Evolutionary conservation across 2,113 vertebrate species (phyloP).

Genomic region (Macquaria australasica): DNA sequence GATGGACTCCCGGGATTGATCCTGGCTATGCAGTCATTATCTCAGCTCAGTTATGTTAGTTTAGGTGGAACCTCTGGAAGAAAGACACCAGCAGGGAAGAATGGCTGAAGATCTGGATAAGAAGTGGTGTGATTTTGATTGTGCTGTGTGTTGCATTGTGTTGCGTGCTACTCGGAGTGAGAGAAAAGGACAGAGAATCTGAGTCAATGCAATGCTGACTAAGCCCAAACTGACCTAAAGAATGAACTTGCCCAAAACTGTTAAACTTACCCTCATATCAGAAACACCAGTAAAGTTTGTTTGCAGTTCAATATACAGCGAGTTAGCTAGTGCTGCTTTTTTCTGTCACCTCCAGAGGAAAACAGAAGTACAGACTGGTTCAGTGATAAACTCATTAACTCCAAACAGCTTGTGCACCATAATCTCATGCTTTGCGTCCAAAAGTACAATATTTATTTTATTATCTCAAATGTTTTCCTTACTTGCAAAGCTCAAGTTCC

Average conservation of each 20-base stretch:
- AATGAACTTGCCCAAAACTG: not conserved
- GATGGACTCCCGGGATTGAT: slow-evolving; percentile 76
- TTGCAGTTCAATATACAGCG: not conserved
- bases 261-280: not conserved
- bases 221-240: not conserved
- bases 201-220: not conserved
- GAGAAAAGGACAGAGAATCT: not conserved
- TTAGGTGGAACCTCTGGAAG: slow-evolving; percentile 56
- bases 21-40: slow-evolving; percentile 72
- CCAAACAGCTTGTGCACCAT: not conserved
- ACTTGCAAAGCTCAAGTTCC: not conserved
- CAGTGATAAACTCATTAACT: not conserved
- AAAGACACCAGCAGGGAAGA: slow-evolving; percentile 55
- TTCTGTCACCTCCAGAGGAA: not conserved
- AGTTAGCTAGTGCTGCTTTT: slow-evolving; percentile 3
- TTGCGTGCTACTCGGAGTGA: not conserved
- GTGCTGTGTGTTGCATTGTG: not conserved
- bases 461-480: not conserved
- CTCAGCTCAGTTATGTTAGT: slow-evolving; percentile 69
- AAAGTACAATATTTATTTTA: slow-evolving; percentile 8
- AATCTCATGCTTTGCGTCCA: not conserved
- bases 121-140: slow-evolving; percentile 28
- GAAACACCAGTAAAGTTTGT: not conserved
- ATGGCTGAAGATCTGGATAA: slow-evolving; percentile 39
- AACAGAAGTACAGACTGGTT: not conserved